Evolutionary conservation across 2,888 invertebrate genomes (phyloP), one percentile per base, ranked within the genome.

Genomic region (Lithophane socia): DNA sequence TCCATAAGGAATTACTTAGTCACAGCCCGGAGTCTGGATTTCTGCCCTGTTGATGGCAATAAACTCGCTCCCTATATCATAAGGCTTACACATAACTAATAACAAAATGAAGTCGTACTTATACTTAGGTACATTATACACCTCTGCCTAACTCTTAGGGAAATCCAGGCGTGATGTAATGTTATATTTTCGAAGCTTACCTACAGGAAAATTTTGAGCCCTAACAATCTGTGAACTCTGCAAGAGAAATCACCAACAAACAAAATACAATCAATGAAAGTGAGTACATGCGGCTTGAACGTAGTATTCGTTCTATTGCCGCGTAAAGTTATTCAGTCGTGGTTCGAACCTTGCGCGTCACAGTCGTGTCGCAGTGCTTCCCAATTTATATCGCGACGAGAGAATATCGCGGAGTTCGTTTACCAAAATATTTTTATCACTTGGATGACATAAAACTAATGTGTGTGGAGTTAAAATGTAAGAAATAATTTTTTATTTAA

Each of bases 381-480:
- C 37, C 37, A 73, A 47, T 75, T 71, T 56, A 63, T 12, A 82
- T 64, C 86, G 84, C 80, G 78, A 70, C 86, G 85, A 79, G 29
- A 63, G 75, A 66, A 86, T 75, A 85, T 84, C 85, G 85, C 84
- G 84, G 58, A 81, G 84, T 81, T 84, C 47, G 73, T 47, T 54
- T 7, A 65, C 13, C 29, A 77, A 73, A 75, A 42, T 2, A 47
- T 56, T 60, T 47, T 29, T 60, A 70, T 66, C 70, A 58, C 2
- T 70, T 72, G 73, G 63, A 76, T 79, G n/a, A 74, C 58, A 60
- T 60, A 67, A 74, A 64, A 75, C 49, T 66, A 74, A 58, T 75
- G 80, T 37, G 65, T 80, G 74, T 61, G 67, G 49, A 73, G 37
- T 61, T 86, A 47, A 63, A 79, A 79, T 77, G 86, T 85, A 86